A percentile compares a stretch with the other conserved stretches of the same genome.
These are phyloP conservation scores for Linepithema humile DNA, from an alignment of 1,140 invertebrate genomes.

Conservation along the genomic window DNA sequence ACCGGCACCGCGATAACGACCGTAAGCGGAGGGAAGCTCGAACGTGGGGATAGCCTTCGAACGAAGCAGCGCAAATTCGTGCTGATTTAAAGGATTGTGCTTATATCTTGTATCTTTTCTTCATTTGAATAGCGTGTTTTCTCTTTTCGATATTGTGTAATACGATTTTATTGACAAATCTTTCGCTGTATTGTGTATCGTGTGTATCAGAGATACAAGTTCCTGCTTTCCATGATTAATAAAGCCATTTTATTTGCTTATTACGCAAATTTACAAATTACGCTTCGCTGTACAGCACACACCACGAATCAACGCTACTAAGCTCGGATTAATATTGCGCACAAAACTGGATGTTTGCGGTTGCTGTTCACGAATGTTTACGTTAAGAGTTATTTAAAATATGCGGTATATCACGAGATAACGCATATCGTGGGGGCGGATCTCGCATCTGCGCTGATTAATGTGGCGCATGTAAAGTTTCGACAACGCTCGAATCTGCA, in stretches of 20 bases:
- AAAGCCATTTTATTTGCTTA: conserved; percentile 10
- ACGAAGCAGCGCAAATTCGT: background rate
- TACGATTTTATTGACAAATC: background rate
- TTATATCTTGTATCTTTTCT: background rate
- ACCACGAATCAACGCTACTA: background rate
- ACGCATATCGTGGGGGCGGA: conserved; percentile 23
- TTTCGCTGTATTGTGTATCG: background rate
- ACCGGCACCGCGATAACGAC: conserved; percentile 27
- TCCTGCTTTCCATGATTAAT: background rate
- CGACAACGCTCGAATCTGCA: conserved; percentile 56
- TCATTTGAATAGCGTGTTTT: background rate
- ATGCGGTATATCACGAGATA: conserved; percentile 48
- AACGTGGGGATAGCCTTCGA: conserved; percentile 13
- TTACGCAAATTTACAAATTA: conserved; percentile 25
- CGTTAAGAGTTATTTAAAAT: conserved; percentile 59
- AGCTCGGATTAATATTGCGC: conserved; percentile 44
- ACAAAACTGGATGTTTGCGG: conserved; percentile 37
- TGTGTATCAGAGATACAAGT: background rate
- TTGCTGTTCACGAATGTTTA: conserved; percentile 33
- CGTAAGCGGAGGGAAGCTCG: background rate
- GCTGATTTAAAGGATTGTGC: conserved; percentile 6
- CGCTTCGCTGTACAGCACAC: background rate
- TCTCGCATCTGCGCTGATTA: conserved; percentile 50
- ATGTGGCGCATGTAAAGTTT: conserved; percentile 56
- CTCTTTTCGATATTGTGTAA: background rate